phyloP scores from a whole-genome alignment of 2,797 vertebrate genomes.

The Anguilla anguilla region DNA sequence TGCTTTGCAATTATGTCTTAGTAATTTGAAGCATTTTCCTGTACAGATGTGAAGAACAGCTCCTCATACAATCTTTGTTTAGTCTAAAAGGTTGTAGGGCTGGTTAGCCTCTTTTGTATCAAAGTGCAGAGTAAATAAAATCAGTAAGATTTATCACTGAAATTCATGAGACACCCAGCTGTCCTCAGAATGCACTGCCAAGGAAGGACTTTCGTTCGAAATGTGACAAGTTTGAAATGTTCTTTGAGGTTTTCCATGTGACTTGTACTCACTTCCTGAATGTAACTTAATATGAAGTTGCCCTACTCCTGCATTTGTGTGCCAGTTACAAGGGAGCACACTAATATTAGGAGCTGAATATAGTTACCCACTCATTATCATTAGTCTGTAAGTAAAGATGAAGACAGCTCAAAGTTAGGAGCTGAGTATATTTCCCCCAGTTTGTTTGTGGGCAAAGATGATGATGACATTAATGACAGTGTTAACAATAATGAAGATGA shows the following conservation, averaged over 20 bases:
- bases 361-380: constrained; percentile 43
- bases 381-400: constrained; percentile 53
- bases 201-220: background rate
- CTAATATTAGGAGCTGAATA: background rate
- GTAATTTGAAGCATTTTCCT: constrained; percentile 4
- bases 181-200: background rate
- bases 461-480: background rate
- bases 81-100: constrained; percentile 50
- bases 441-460: background rate
- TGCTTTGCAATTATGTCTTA: constrained; percentile 17
- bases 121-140: constrained; percentile 14
- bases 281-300: background rate
- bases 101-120: background rate
- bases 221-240: background rate
- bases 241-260: background rate
- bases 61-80: constrained; percentile 52
- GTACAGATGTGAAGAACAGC: background rate
- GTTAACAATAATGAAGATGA: background rate
- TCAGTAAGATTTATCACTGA: background rate
- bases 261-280: background rate
- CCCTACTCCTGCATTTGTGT: too few species aligned
- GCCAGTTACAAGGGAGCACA: too few species aligned
- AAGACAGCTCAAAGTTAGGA: constrained; percentile 46
- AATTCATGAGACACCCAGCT: background rate
- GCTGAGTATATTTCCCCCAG: constrained; percentile 56